Evolutionary conservation across 2,888 invertebrate species (phyloP), one percentile per base, ranked within the genome.

Genomic region (Melanostoma mellinum): DNA sequence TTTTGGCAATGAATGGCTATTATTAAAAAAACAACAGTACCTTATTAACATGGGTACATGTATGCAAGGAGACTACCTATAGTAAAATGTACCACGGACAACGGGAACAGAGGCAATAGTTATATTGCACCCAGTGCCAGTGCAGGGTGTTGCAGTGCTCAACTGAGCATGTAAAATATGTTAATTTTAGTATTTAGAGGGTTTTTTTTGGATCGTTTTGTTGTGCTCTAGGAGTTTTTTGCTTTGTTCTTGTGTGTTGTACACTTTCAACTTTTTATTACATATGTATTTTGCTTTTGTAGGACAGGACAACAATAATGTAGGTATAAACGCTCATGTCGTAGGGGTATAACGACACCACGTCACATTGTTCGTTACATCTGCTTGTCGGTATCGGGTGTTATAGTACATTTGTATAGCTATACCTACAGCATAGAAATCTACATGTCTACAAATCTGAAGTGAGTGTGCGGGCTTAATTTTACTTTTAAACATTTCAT

Each of bases 171-270:
- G 74, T 74, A 78, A 84, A 84, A 44, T 69, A 84, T 74, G 82
- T 78, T 74, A 84, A 84, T 84, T 84, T 78, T 84, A 84, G 78
- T 84, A 78, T 60, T 74, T 69, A 73, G 69, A 63, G 72, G 69
- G 69, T 82, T 68, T 68, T 82, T 73, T 77, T 32, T 44, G 74
- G 48, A 67, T 68, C 44, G 53, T 44, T 50, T 4, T 42, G n/a
- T 50, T 38, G 3, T 9, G 56, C 10, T 38, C 46, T 46, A 33
- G 40, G 33, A 40, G 56, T 20, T 71, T 65, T 65, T 61, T 63
- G 8, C 20, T 67, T 32, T 52, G 38, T 52, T 32, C 30, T 60
- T 40, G 5, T 50, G 38, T 68, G 35, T 40, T 48, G 9, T 38
- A 42, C 50, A 56, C 3, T 53, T 53, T 60, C 8, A 20, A 5